phyloP scores from a whole-genome alignment of 2,888 invertebrate genomes.

The Phragmatobia fuliginosa region DNA sequence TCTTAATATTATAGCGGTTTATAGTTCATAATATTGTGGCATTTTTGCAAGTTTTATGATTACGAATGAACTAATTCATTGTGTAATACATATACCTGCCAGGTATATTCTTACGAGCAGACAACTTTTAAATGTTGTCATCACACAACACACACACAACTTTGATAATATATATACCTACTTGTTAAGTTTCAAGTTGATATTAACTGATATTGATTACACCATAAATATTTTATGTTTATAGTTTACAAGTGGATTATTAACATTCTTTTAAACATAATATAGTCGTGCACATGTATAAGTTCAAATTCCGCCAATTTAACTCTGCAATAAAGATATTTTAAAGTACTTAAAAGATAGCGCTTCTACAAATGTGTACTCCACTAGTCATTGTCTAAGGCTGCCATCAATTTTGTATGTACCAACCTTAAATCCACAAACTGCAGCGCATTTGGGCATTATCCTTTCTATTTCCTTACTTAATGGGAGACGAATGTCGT shows the following conservation, averaged over 20 bases:
- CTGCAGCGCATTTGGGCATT: slow-evolving; percentile 74
- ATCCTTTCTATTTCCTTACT: slow-evolving; percentile 79
- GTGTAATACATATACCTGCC: too few relatives aligned
- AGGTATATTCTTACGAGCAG: too few relatives aligned
- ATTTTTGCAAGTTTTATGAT: too few relatives aligned
- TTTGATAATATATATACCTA: too few relatives aligned
- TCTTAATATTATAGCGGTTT: too few relatives aligned
- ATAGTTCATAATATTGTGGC: too few relatives aligned
- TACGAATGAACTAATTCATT: too few relatives aligned
- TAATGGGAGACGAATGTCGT: slow-evolving; percentile 83
- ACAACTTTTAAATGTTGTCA: too few relatives aligned
- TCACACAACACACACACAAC: too few relatives aligned
- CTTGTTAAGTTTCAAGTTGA: background rate
- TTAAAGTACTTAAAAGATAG: background rate
- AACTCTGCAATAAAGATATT: background rate
- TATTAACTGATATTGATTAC: background rate
- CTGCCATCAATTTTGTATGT: slow-evolving; percentile 73
- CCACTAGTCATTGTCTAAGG: slow-evolving; percentile 57
- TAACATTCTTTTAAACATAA: background rate
- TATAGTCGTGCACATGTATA: background rate
- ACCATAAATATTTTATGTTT: too few relatives aligned
- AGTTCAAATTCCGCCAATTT: background rate
- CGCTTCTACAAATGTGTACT: slow-evolving; percentile 18
- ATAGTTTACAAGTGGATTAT: too few relatives aligned
- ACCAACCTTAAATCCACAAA: slow-evolving; percentile 78